Evolutionary conservation across 2,888 invertebrate genomes (phyloP).

Genomic region (Eudasyphora cyanicolor): DNA sequence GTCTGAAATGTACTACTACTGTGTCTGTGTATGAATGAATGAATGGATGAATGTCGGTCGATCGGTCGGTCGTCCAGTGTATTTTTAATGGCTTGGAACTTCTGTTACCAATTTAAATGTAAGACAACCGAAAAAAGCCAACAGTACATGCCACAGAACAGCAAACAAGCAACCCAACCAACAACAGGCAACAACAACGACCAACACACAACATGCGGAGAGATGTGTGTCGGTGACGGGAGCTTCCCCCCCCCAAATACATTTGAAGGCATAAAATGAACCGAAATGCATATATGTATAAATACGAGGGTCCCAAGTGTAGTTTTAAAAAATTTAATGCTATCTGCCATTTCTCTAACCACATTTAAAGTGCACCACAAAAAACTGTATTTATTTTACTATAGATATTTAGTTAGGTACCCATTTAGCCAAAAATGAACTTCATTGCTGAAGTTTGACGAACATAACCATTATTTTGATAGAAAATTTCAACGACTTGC

Average conservation of each 20-base stretch:
- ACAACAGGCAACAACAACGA: neutral
- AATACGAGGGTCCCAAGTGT: neutral
- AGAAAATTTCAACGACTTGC: too few relatives aligned
- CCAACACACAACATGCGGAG: neutral
- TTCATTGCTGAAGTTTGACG: too few relatives aligned
- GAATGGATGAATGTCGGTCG: constrained; percentile 27
- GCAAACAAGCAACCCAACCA: constrained; percentile 1
- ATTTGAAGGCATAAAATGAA: neutral
- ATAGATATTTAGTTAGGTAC: too few relatives aligned
- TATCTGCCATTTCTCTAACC: too few relatives aligned
- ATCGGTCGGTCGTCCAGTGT: constrained; percentile 3
- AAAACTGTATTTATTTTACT: too few relatives aligned
- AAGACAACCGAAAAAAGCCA: constrained; percentile 53
- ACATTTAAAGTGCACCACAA: too few relatives aligned
- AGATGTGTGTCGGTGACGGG: neutral
- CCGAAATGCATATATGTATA: neutral
- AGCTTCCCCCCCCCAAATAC: too few relatives aligned
- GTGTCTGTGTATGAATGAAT: constrained; percentile 23
- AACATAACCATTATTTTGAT: too few relatives aligned
- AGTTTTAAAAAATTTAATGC: too few relatives aligned
- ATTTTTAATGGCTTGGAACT: constrained; percentile 24
- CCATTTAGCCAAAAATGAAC: too few relatives aligned
- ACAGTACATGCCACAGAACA: constrained; percentile 15
- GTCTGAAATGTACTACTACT: constrained; percentile 38
- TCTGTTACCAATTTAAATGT: constrained; percentile 53